These are phyloP conservation scores for Rapana venosa DNA, from an alignment of 2,888 invertebrate genomes.

Conservation along the genomic window DNA sequence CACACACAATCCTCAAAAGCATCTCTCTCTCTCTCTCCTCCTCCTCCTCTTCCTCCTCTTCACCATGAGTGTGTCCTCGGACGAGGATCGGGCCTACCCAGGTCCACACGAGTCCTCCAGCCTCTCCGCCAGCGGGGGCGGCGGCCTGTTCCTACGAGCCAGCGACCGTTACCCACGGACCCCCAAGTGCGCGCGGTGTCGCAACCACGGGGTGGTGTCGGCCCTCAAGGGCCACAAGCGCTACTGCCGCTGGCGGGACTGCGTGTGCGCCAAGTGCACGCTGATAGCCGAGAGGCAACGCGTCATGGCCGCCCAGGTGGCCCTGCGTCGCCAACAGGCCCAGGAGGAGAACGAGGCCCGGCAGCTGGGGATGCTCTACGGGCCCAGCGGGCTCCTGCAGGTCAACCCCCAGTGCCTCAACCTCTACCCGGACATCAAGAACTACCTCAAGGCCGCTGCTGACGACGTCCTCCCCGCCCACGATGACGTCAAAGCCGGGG, in stretches of 20 bases:
- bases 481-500: neutral
- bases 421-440: slow-evolving; percentile 50
- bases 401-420: slow-evolving; percentile 69
- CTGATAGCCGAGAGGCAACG: slow-evolving; percentile 97
- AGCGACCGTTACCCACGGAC: slow-evolving; percentile 94
- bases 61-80: slow-evolving; percentile 4
- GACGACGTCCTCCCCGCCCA: neutral
- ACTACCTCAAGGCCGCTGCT: slow-evolving; percentile 30
- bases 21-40: neutral
- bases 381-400: slow-evolving; percentile 75
- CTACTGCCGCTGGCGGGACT: slow-evolving; percentile 97
- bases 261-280: slow-evolving; percentile 97
- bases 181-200: slow-evolving; percentile 96
- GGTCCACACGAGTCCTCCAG: neutral
- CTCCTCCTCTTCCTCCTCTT: neutral
- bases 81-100: neutral
- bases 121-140: neutral
- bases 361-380: slow-evolving; percentile 91
- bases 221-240: slow-evolving; percentile 89
- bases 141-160: slow-evolving; percentile 61
- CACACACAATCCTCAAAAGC: neutral
- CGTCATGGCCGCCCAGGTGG: slow-evolving; percentile 99
- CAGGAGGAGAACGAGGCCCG: slow-evolving; percentile 98
- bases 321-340: slow-evolving; percentile 94
- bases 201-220: slow-evolving; percentile 98